A percentile compares a stretch with the other conserved stretches of the same genome.
These are phyloP conservation scores for Ormyrus thymus DNA, from an alignment of 2,888 invertebrate genomes.

Conservation along the genomic window DNA sequence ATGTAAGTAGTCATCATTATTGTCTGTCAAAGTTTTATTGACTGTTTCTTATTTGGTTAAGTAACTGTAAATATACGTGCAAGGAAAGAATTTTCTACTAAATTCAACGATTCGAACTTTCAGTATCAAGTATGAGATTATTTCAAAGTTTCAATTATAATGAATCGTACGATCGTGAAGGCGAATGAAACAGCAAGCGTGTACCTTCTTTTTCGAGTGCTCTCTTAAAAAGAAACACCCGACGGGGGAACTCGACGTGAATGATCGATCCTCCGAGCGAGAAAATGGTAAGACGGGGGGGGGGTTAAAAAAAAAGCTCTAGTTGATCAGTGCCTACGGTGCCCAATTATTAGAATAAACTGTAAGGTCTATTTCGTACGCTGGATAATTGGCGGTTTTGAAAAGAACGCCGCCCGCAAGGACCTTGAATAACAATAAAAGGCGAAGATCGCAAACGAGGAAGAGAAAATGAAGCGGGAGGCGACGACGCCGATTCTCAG, in stretches of 20 bases:
- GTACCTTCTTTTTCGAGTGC: constrained; percentile 15
- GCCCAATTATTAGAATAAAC: constrained; percentile 50
- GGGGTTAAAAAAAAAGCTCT: constrained; percentile 2
- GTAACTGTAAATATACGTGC: constrained; percentile 7
- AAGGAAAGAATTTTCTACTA: not conserved
- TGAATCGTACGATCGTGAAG: too few species aligned
- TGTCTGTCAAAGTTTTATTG: not conserved
- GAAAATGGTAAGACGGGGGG: not conserved
- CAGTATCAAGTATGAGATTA: too few species aligned
- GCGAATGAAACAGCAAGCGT: not conserved
- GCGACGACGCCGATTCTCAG: not conserved
- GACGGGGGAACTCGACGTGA: constrained; percentile 1
- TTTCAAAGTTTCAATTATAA: too few species aligned
- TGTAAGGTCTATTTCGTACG: constrained; percentile 44
- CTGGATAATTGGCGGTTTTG: not conserved
- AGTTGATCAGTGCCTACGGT: constrained; percentile 56
- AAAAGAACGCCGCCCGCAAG: not conserved
- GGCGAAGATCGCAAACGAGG: not conserved
- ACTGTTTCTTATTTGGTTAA: constrained; percentile 6
- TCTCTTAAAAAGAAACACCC: not conserved
- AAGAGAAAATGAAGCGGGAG: not conserved
- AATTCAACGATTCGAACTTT: not conserved
- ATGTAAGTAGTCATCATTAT: not conserved
- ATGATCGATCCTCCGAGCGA: not conserved
- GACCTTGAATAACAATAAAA: constrained; percentile 21